Percentiles rank a stretch among this genome's conserved stretches.
Conservation (phyloP, 2,888 invertebrate species). For the Drosophila borealis region DNA sequence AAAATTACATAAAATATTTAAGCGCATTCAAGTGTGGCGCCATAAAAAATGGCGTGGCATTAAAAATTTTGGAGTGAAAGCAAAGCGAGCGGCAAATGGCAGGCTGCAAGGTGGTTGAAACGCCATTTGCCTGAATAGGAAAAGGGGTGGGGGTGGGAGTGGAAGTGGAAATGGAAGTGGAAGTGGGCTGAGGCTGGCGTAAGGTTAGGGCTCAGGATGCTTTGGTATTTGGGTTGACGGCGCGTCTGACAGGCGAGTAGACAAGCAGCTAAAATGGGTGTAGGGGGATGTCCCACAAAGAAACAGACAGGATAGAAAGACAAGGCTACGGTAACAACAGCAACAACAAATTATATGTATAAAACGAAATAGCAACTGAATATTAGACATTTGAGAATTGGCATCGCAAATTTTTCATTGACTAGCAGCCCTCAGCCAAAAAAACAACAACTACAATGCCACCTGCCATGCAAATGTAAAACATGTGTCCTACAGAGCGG, state of each 20-base stretch:
- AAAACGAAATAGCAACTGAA: conserved; percentile 66
- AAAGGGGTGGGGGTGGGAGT: not conserved
- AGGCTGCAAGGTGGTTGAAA: conserved; percentile 61
- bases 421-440: conserved; percentile 42
- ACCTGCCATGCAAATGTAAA: conserved; percentile 65
- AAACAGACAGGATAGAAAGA: conserved; percentile 24
- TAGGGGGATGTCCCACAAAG: not conserved
- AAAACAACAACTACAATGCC: conserved; percentile 31
- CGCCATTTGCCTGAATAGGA: conserved; percentile 39
- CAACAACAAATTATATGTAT: conserved; percentile 62
- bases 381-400: conserved; percentile 81
- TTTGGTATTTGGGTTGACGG: conserved; percentile 49
- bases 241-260: conserved; percentile 67
- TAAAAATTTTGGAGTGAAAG: conserved; percentile 75
- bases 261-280: conserved; percentile 38
- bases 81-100: conserved; percentile 76
- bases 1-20: conserved; percentile 81
- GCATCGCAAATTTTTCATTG: conserved; percentile 75
- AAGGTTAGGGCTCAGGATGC: conserved; percentile 14
- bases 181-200: not conserved
- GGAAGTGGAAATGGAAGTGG: not conserved
- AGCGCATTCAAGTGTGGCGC: conserved; percentile 79
- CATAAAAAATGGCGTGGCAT: conserved; percentile 77
- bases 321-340: conserved; percentile 48
- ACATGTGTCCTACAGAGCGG: conserved; percentile 41